These are phyloP conservation scores for Pantherophis vulpinus DNA, from an alignment of 2,797 vertebrate genomes.

Conservation along the genomic window DNA sequence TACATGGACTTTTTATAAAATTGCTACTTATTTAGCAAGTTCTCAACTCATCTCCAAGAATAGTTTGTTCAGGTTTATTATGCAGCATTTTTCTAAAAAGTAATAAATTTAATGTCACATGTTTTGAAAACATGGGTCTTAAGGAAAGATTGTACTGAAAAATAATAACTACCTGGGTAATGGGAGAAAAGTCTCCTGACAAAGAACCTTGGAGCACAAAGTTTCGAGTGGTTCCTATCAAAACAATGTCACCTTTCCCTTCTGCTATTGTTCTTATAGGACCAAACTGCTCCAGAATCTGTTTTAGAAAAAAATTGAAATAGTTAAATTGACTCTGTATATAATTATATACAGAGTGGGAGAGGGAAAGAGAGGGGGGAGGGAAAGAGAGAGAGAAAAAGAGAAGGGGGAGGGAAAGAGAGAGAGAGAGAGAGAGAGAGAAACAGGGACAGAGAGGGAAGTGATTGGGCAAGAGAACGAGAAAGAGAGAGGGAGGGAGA, in stretches of 20 bases:
- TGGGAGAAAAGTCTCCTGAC: constrained; percentile 86
- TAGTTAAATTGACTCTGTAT: not conserved
- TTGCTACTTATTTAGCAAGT: not conserved
- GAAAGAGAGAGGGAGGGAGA: no score
- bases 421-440: no score
- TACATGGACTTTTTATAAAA: not conserved
- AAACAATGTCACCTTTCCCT: constrained; percentile 85
- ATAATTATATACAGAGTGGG: not conserved
- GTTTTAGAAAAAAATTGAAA: constrained; percentile 32
- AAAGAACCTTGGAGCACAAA: constrained; percentile 90
- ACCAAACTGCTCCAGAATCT: constrained; percentile 94
- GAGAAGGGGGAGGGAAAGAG: no score
- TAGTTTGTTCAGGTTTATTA: not conserved
- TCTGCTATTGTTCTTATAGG: constrained; percentile 94
- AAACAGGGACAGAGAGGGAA: no score
- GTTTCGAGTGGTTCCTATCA: constrained; percentile 96
- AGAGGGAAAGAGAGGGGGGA: no score
- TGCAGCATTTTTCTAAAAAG: not conserved
- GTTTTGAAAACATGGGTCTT: not conserved
- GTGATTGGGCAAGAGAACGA: no score
- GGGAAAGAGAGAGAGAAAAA: no score
- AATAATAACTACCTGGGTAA: constrained; percentile 84
- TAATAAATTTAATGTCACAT: not conserved
- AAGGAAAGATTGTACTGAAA: not conserved
- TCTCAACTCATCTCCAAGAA: not conserved